A percentile compares a stretch with the other conserved stretches of the same genome.
phyloP scores from a whole-genome alignment of 2,888 invertebrate species.

The Sinodicranocentrus sp. region DNA sequence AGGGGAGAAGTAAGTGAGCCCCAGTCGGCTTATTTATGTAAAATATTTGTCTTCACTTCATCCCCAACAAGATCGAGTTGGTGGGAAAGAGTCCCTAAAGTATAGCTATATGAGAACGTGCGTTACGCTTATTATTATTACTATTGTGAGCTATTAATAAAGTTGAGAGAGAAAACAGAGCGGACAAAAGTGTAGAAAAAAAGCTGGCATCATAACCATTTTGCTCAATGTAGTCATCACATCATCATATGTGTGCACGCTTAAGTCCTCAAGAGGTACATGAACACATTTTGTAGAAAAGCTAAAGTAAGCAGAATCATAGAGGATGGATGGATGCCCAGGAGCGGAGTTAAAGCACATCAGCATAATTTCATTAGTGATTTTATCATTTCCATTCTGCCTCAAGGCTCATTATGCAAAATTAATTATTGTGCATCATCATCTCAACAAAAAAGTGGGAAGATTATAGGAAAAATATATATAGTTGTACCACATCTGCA shows the following conservation, averaged over 20 bases:
- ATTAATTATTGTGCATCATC: slow-evolving; percentile 62
- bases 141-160: slow-evolving; percentile 50
- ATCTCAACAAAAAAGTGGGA: too few relatives aligned
- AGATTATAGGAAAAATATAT: too few relatives aligned
- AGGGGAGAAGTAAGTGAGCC: slow-evolving; percentile 22
- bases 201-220: slow-evolving; percentile 41
- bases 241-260: slow-evolving; percentile 17
- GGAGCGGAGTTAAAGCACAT: slow-evolving; percentile 62
- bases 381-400: slow-evolving; percentile 67
- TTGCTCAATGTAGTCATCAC: slow-evolving; percentile 20
- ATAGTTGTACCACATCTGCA: slow-evolving; percentile 50
- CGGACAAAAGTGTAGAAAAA: not conserved
- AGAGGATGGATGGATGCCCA: slow-evolving; percentile 51
- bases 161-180: slow-evolving; percentile 41
- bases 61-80: slow-evolving; percentile 19
- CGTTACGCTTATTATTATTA: slow-evolving; percentile 53
- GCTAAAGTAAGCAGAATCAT: slow-evolving; percentile 37
- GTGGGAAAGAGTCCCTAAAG: not conserved
- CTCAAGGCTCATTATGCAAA: slow-evolving; percentile 69
- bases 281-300: slow-evolving; percentile 2
- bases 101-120: slow-evolving; percentile 21
- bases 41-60: slow-evolving; percentile 62
- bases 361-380: slow-evolving; percentile 69
- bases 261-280: not conserved
- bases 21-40: slow-evolving; percentile 56